Base-by-base conservation (phyloP, 2,113 vertebrate species). In the Zosterops pallidus region DNA sequence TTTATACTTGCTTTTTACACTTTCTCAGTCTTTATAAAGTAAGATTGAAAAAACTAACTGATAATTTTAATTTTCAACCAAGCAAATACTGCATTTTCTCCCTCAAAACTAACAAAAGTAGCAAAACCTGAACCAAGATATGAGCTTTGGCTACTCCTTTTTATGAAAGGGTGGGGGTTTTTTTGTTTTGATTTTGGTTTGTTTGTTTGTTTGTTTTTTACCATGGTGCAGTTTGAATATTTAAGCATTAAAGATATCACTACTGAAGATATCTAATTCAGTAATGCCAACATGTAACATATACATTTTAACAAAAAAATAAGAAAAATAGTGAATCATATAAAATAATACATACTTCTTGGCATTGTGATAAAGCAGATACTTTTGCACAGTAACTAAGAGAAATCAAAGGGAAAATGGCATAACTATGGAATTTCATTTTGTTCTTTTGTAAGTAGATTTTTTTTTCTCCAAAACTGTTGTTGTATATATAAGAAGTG, bases 111-210 rank as follows among this genome's bases (percentile, higher is more conserved):
- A 12, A 11, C 2, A 74, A 74, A 82, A 76, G 14, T 35, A 68
- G 13, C 2, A 57, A 39, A 56, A 70, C 19, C 4, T 0, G 10
- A 71, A 70, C 0, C 4, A 63, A 55, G 9, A n/a, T 20, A 41
- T 3, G 2, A 80, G 2, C 3, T 86, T 80, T 55, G 18, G 2
- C 2, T 80, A 44, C 50, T 75, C 8, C 25, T 83, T 5, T 39
- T 71, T 59, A 52, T 29, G 26, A 52, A 52, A 39, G 39, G 39
- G 39, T 39, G 39, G 39, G 50, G 50, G 9, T 55, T 24, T 23
- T 11, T 39, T 12, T 39, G 39, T 5, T 39, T 39, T 39, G n/a
- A n/a, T 39, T 39, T 39, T 39, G 12, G 39, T 39, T 39, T 39
- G 39, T 39, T 39, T 39, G 39, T 39, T 39, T 39, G 39, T 62